Base-by-base conservation (phyloP, 2,113 vertebrate genomes). In the Ictidomys tridecemlineatus region DNA sequence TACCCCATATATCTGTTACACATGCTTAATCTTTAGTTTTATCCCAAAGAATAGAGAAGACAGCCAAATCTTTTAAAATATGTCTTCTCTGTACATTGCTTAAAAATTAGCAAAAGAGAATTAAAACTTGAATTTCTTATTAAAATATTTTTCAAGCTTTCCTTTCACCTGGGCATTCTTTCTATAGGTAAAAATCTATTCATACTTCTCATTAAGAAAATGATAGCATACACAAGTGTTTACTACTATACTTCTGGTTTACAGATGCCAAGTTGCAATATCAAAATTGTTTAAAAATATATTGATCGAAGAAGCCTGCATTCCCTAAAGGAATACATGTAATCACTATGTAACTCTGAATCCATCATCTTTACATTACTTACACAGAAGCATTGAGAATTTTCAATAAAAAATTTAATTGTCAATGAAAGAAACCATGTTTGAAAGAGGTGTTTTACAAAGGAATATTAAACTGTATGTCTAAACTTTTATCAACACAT, bases 281-380 rank as follows among this genome's bases (percentile, higher is more conserved):
- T 86, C 0, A 91, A 91, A 96, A 93, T 95, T 53, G 92, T 91
- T 96, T 95, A 93, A 84, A 88, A 82, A 77, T 20, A 18, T 73
- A 37, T 18, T 97, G 94, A 70, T 89, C 77, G 53, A 96, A 61
- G 4, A 88, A 96, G 67, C 72, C 13, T 51, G 87, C 30, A 24
- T 72, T 72, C 79, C 77, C 42, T 95, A 90, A 63, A 95, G 85
- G 24, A 93, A 90, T 96, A 94, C 20, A 24, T 80, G 53, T 89
- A 80, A 63, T 91, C 56, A 76, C 67, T 77, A 10, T 67, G 11
- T 65, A 78, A 77, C 45, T 95, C 91, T 80, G 83, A 48, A 94
- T 96, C 85, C 3, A 10, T 89, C 98, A 65, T 16, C 70, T 97
- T 97, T 98, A 73, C n/a, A 28, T 69, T 95, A 82, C 34, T 93